Evolutionary conservation across 1,140 invertebrate genomes (phyloP), one percentile per base, ranked within the genome.

Genomic region (Mylabris phalerata): DNA sequence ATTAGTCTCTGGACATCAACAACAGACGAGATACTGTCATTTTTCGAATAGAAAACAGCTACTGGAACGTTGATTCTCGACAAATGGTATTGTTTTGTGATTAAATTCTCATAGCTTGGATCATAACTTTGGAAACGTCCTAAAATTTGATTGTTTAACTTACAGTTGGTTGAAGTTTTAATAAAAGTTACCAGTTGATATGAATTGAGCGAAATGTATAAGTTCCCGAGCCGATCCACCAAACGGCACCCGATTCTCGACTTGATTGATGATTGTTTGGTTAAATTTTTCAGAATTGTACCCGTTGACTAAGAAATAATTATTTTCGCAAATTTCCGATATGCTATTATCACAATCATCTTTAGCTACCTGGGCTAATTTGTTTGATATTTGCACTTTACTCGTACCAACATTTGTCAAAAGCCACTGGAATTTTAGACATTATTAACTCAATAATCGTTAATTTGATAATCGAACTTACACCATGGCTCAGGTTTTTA

Each of bases 141-240:
- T 50, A 19, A 40, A 4, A 42, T 11, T 19, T 38, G 19, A 6
- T 57, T n/a, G 48, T 69, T 70, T 9, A 43, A 55, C 24, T 55
- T 25, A 24, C n/a, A 4, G 27, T 52, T 0, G 44, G 10, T 38
- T 55, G 26, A 59, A 61, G 43, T 25, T 57, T 13, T 11, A 13
- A 5, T 25, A 48, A 0, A 44, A 25, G 1, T 48, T 38, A 57
- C 63, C 61, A 10, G 50, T 50, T 19, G 71, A 70, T 24, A 72
- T 69, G 39, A 71, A 61, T 61, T 80, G 79, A 9, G 76, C 76
- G 51, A 73, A 80, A 62, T 80, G 79, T 9, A 83, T 65, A 3
- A 88, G 61, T 65, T 84, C 82, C 57, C 77, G 72, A 1, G 78
- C 78, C 3, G 84, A 85, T 3, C 84, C 79, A 9, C 83, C 83